These are phyloP conservation scores for Potamarius usumacintae DNA, from an alignment of 2,113 vertebrate genomes.

Conservation along the genomic window DNA sequence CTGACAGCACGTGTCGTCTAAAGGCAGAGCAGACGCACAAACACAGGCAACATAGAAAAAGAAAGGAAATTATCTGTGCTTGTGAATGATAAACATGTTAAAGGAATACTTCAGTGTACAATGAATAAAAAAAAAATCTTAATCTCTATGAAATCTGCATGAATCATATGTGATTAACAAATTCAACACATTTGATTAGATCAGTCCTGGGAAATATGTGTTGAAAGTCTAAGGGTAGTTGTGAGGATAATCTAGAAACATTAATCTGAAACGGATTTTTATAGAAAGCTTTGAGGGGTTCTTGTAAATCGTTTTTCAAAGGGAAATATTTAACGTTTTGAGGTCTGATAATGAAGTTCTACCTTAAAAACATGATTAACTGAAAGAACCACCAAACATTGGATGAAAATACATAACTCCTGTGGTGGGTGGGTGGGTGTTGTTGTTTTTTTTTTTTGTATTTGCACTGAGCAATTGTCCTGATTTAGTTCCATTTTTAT, in stretches of 20 bases:
- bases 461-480: too few species aligned
- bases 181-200: not conserved
- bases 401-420: not conserved
- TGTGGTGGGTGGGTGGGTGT: too few species aligned
- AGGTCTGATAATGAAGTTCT: not conserved
- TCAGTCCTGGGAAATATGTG: not conserved
- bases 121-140: not conserved
- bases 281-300: not conserved
- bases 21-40: not conserved
- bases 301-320: too few species aligned
- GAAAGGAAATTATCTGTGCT: constrained; percentile 14
- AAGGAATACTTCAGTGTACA: constrained; percentile 18
- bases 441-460: too few species aligned
- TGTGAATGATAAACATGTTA: not conserved
- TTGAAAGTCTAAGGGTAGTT: not conserved
- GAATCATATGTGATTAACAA: not conserved
- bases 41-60: not conserved
- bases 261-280: not conserved
- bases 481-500: too few species aligned
- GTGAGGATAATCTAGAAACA: not conserved
- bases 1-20: not conserved
- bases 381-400: not conserved
- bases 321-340: not conserved
- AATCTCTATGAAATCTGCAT: not conserved
- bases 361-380: not conserved